These are phyloP conservation scores for Indicator indicator DNA, from an alignment of 2,113 vertebrate genomes.

Conservation along the genomic window DNA sequence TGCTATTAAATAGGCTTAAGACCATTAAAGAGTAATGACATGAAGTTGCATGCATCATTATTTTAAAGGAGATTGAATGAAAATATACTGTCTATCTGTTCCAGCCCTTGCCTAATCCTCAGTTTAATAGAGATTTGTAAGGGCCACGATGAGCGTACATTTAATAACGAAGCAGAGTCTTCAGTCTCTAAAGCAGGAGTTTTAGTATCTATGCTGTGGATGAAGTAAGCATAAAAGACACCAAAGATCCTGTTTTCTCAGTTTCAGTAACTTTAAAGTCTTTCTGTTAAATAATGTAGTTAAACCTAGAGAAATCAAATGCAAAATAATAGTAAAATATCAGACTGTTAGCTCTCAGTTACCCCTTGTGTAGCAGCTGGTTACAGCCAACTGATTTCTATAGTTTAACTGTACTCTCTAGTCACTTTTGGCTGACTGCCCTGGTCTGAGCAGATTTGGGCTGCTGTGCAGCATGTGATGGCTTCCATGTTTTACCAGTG, in stretches of 20 bases:
- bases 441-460: not conserved
- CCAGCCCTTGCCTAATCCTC: constrained; percentile 57
- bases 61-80: constrained; percentile 77
- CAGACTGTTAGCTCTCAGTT: not conserved
- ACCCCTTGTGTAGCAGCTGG: not conserved
- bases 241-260: not conserved
- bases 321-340: not conserved
- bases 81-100: constrained; percentile 70
- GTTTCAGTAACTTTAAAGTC: not conserved
- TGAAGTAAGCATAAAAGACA: not conserved
- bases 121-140: constrained; percentile 60
- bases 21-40: constrained; percentile 78
- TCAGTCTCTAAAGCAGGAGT: constrained; percentile 52
- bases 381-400: not conserved
- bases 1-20: constrained; percentile 80
- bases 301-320: not conserved
- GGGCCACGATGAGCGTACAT: constrained; percentile 15
- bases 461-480: not conserved
- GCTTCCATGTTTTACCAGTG: not conserved
- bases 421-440: not conserved
- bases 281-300: not conserved
- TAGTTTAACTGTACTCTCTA: not conserved
- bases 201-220: not conserved
- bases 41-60: constrained; percentile 78
- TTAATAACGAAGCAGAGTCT: constrained; percentile 46